Evolutionary conservation across 2,113 vertebrate species (phyloP).

Genomic region (Nicator chloris): DNA sequence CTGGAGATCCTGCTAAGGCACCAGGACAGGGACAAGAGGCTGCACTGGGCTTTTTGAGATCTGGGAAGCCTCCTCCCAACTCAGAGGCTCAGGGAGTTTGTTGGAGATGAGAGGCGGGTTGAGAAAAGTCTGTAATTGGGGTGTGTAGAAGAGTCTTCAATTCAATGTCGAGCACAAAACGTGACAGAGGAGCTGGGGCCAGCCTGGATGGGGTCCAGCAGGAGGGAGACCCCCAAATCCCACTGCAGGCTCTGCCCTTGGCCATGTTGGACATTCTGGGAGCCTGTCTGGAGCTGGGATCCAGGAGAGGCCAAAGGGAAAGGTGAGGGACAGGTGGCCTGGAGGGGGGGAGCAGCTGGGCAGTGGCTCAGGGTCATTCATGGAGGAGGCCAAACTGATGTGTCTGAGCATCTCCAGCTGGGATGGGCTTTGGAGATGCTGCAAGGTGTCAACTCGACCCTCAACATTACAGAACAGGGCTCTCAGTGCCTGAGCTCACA

Average conservation of each 20-base stretch:
- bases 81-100: not conserved
- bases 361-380: rapidly evolving
- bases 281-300: not conserved
- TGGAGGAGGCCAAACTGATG: not conserved
- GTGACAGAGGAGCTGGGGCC: not conserved
- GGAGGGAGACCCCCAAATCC: not conserved
- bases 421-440: not conserved
- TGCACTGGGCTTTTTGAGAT: not conserved
- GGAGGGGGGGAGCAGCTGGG: not conserved
- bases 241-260: not conserved
- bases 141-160: not conserved
- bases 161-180: rapidly evolving
- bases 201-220: not conserved
- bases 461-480: not conserved
- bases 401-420: not conserved
- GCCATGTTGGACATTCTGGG: rapidly evolving
- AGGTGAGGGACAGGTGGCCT: not conserved
- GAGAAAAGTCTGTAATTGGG: not conserved
- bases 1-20: not conserved
- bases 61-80: not conserved
- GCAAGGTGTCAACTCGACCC: not conserved
- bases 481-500: not conserved
- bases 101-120: not conserved
- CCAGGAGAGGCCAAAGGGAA: not conserved
- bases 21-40: not conserved